These are phyloP conservation scores for Ailuropoda melanoleuca DNA, from an alignment of 2,113 vertebrate genomes.

Conservation along the genomic window DNA sequence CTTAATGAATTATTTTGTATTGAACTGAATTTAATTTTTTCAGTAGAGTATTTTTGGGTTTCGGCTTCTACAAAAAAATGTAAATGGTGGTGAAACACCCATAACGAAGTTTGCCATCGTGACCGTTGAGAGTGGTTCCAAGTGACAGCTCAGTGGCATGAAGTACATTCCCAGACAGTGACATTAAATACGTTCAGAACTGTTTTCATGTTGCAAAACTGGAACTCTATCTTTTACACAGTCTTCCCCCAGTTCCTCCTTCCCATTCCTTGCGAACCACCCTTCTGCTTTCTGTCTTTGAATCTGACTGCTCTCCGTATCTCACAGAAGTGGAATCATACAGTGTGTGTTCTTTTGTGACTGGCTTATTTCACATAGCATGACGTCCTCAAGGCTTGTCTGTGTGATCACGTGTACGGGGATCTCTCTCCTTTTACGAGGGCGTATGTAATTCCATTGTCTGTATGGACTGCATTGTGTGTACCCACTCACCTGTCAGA, in stretches of 20 bases:
- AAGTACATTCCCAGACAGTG: neutral
- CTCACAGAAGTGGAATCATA: neutral
- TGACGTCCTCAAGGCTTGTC: neutral
- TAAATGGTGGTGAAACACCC: neutral
- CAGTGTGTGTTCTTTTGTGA: neutral
- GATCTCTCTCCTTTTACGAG: neutral
- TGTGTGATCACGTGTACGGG: fast-evolving
- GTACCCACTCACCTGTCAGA: fast-evolving
- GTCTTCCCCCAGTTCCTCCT: fast-evolving
- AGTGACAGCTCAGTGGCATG: no score
- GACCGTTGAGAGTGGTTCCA: neutral
- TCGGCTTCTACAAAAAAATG: neutral
- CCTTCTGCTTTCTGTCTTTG: neutral
- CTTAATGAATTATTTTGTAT: neutral
- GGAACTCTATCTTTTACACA: neutral
- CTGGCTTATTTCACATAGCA: neutral
- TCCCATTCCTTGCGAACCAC: no score
- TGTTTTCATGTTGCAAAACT: neutral
- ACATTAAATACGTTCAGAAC: no score
- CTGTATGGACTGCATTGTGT: fast-evolving
- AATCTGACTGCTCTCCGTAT: neutral
- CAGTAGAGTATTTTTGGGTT: neutral
- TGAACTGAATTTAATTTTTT: neutral
- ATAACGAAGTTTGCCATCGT: neutral
- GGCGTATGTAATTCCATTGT: fast-evolving